phyloP scores from a whole-genome alignment of 2,797 vertebrate genomes.

The Propithecus deckenii region DNA sequence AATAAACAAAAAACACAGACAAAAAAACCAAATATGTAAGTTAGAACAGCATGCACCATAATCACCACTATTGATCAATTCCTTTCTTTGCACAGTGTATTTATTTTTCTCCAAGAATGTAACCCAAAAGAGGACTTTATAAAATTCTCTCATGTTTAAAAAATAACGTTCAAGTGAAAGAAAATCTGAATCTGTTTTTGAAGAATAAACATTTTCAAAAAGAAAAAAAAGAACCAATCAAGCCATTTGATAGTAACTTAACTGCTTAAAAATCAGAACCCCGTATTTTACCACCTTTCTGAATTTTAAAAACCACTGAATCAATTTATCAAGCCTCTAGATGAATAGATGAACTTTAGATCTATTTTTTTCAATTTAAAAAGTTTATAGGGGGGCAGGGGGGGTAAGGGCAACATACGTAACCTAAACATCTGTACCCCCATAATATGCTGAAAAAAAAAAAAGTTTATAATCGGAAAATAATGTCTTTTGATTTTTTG shows the following conservation, averaged over 20 bases:
- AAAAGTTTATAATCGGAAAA: not conserved
- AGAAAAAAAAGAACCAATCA: not conserved
- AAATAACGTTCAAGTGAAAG: not conserved
- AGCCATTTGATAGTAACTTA: not conserved
- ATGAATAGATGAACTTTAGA: not conserved
- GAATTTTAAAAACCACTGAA: conserved; percentile 25
- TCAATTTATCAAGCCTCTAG: not conserved
- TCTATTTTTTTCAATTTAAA: not conserved
- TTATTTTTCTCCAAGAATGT: conserved; percentile 61
- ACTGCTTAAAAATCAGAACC: not conserved
- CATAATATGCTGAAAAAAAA: no score
- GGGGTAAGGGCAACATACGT: no score
- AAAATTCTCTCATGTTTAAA: conserved; percentile 57
- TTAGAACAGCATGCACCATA: conserved; percentile 63
- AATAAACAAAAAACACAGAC: not conserved
- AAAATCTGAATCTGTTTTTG: not conserved
- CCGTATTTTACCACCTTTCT: not conserved
- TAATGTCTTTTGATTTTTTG: not conserved
- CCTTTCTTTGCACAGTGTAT: conserved; percentile 65
- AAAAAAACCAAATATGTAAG: conserved; percentile 54
- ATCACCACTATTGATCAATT: conserved; percentile 71
- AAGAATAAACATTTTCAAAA: not conserved
- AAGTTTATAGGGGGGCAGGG: not conserved
- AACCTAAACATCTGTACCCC: no score
- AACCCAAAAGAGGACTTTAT: conserved; percentile 59